These are phyloP conservation scores for Atherinomorus stipes DNA, from an alignment of 2,113 vertebrate species.

Conservation along the genomic window DNA sequence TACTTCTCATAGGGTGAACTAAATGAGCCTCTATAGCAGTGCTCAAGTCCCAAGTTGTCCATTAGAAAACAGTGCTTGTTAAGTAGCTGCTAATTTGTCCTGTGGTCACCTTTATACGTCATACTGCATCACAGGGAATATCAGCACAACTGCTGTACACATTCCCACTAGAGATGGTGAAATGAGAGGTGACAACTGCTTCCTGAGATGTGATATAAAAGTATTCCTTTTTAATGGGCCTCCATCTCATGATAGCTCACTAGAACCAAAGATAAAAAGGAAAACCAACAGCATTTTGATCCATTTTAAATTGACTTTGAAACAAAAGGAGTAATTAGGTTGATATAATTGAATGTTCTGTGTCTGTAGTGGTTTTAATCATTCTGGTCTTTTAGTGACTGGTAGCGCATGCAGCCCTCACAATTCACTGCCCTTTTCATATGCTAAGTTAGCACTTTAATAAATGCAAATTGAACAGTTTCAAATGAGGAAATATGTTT, in stretches of 20 bases:
- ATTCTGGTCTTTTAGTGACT: conserved; percentile 41
- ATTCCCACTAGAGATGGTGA: conserved; percentile 35
- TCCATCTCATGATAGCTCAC: conserved; percentile 26
- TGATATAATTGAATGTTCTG: conserved; percentile 62
- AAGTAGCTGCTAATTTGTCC: conserved; percentile 62
- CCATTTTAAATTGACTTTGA: conserved; percentile 38
- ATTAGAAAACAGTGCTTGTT: conserved; percentile 57
- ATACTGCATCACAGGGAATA: conserved; percentile 57
- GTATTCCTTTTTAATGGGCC: conserved; percentile 56
- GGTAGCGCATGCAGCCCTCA: conserved; percentile 29
- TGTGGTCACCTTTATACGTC: conserved; percentile 51
- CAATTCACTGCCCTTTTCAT: conserved; percentile 58
- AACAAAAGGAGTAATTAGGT: conserved; percentile 62
- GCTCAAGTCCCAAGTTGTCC: conserved; percentile 53
- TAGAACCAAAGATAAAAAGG: conserved; percentile 15
- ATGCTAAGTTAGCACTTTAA: conserved; percentile 72
- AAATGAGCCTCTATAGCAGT: conserved; percentile 42
- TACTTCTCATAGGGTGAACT: conserved; percentile 37
- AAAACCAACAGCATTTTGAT: conserved; percentile 28
- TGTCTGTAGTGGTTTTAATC: conserved; percentile 62
- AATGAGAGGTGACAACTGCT: conserved; percentile 20
- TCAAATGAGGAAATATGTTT: conserved; percentile 57
- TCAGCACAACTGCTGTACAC: conserved; percentile 3
- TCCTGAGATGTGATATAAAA: conserved; percentile 3
- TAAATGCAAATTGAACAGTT: conserved; percentile 71